Conservation (phyloP, 2,888 invertebrate species). For the Eupithecia insigniata region DNA sequence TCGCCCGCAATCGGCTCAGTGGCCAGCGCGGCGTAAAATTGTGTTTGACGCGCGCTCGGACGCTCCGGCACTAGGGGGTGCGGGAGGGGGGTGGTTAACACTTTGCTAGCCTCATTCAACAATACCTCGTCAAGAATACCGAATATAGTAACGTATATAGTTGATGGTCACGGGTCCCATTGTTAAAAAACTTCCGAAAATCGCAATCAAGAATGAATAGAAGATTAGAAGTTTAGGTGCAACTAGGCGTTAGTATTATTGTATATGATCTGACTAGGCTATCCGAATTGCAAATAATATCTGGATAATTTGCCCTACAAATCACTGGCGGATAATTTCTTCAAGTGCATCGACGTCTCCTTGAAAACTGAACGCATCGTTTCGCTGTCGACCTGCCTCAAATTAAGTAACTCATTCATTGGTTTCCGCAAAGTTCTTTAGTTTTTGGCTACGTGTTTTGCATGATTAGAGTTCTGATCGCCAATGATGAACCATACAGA, state of each 20-base stretch:
- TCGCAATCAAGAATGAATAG: not conserved
- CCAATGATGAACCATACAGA: not conserved
- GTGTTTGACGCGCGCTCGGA: conserved; percentile 80
- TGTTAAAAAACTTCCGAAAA: not conserved
- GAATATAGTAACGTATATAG: not conserved
- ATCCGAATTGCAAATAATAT: not conserved
- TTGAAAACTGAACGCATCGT: not conserved
- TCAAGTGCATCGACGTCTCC: too few relatives aligned
- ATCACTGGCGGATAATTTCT: too few relatives aligned
- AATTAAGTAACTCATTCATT: not conserved
- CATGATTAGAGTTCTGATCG: not conserved
- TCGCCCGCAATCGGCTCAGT: conserved; percentile 83
- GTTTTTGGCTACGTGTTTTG: not conserved
- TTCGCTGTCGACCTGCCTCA: not conserved
- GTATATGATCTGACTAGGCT: not conserved
- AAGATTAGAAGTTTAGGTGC: too few relatives aligned
- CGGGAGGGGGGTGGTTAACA: conserved; percentile 9
- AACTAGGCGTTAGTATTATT: too few relatives aligned
- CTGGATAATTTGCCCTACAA: not conserved
- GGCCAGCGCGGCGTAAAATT: conserved; percentile 80
- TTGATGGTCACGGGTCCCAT: not conserved
- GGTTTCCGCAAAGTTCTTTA: not conserved
- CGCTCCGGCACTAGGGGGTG: conserved; percentile 43
- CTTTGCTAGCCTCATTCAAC: not conserved
- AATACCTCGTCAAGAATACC: not conserved